Base-by-base conservation (phyloP, 2,888 invertebrate species). In the Drosophila pseudotalamancana region DNA sequence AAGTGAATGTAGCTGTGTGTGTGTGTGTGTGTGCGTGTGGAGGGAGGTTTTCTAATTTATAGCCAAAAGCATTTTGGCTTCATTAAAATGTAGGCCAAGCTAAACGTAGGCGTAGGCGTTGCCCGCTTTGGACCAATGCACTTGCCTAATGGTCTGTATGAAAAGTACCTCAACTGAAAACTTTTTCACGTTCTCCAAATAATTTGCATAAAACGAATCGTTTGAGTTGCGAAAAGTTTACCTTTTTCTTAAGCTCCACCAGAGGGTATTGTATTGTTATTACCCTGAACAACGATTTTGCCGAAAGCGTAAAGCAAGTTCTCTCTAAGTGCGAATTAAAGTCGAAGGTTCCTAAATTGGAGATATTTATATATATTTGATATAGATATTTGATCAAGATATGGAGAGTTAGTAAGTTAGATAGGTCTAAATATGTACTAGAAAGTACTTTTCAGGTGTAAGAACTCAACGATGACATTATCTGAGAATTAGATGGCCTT, bases 161-260 rank as follows among this genome's bases (percentile, higher is more conserved):
- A 72, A 77, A 75, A 81, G 75, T 68, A 65, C 64, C 77, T 87
- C 59, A 74, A 84, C 81, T 84, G 84, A 77, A 81, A 86, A 86
- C 65, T 84, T 80, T 78, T 49, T n/a, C 37, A 27, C 61, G 43
- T 50, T 37, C 42, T 59, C 40, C 25, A 68, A 43, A 80, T 81
- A 63, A 81, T 81, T 86, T 81, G 77, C 80, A 86, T 81, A 37
- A 51, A 45, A 40, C 19, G 25, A 27, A 53, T 48, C 21, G 23
- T 11, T 25, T 32, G 29, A 61, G 12, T 18, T 9, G 19, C 4
- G 21, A 27, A 49, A 46, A 50, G 29, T 32, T 34, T 21, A 5
- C 4, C 14, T 57, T 14, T 34, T 11, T 21, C 16, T 9, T 42
- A 18, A 16, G n/a, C 16, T 6, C 4, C 8, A 18, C 9, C 16